A percentile compares a stretch with the other conserved stretches of the same genome.
phyloP scores from a whole-genome alignment of 2,888 invertebrate species.

The Caenorhabditis wallacei region DNA sequence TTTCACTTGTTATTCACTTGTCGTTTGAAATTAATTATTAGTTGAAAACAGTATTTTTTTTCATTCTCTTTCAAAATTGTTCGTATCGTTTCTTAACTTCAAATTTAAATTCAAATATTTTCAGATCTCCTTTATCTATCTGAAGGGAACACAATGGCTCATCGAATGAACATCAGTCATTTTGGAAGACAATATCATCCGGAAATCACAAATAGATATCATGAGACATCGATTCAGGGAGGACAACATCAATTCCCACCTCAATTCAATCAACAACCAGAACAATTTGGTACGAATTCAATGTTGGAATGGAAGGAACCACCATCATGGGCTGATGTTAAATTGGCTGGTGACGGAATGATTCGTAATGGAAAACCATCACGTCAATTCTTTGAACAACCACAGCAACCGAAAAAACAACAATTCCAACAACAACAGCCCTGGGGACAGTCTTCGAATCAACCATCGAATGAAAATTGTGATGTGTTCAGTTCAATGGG shows the following conservation, averaged over 20 bases:
- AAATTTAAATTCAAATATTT: not conserved
- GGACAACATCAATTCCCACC: not conserved
- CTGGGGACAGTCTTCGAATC: not conserved
- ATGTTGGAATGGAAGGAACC: conserved; percentile 12
- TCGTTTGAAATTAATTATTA: not conserved
- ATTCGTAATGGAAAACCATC: not conserved
- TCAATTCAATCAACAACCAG: not conserved
- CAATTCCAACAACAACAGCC: not conserved
- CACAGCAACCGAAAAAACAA: not conserved
- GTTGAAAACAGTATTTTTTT: too few species aligned
- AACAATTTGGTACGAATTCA: not conserved
- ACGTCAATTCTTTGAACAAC: not conserved
- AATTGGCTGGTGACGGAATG: not conserved
- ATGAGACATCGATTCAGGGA: not conserved
- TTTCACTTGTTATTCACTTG: not conserved
- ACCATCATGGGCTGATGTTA: conserved; percentile 49
- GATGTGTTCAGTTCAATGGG: conserved; percentile 36
- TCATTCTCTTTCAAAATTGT: not conserved
- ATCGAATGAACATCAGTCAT: conserved; percentile 18
- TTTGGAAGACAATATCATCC: conserved; percentile 11
- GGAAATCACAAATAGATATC: not conserved
- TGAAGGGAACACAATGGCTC: conserved; percentile 24
- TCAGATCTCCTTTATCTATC: conserved; percentile 25
- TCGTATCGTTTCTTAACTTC: not conserved
- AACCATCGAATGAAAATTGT: not conserved